Percentiles rank a stretch among this genome's conserved stretches.
phyloP scores from a whole-genome alignment of 1,140 invertebrate genomes.

The Zelostemma sp. region DNA sequence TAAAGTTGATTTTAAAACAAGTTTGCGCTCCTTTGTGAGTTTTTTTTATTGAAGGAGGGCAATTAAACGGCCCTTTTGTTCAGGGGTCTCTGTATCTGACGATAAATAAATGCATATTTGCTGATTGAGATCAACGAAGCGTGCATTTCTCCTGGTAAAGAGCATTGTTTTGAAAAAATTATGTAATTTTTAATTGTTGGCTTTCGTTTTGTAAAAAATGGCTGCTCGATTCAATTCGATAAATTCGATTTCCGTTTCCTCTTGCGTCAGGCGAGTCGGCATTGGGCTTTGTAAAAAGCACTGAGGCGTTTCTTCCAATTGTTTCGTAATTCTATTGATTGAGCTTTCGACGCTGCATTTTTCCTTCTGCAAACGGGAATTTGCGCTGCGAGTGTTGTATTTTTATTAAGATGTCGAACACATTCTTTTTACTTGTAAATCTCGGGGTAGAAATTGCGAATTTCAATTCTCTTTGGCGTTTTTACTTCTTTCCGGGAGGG shows the following conservation, averaged over 20 bases:
- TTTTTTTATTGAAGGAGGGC: background rate
- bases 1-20: too few relatives aligned
- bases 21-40: background rate
- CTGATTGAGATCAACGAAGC: too few relatives aligned
- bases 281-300: conserved; percentile 14
- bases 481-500: background rate
- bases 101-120: background rate
- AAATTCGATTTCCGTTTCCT: conserved; percentile 3
- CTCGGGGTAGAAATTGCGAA: too few relatives aligned
- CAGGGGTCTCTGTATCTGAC: background rate
- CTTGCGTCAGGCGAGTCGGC: conserved; percentile 30
- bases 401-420: background rate
- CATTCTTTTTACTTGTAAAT: background rate
- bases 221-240: background rate
- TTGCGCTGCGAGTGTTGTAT: too few relatives aligned
- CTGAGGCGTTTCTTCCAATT: conserved; percentile 17
- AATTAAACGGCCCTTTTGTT: too few relatives aligned
- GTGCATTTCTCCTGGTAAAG: too few relatives aligned
- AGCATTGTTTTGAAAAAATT: too few relatives aligned
- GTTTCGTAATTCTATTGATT: conserved; percentile 41
- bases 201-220: background rate
- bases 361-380: background rate
- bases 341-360: conserved; percentile 20
- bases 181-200: too few relatives aligned
- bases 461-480: too few relatives aligned